A percentile compares a stretch with the other conserved stretches of the same genome.
Evolutionary conservation across 2,797 vertebrate species (phyloP).

Genomic region (Macropus fuliginosus): DNA sequence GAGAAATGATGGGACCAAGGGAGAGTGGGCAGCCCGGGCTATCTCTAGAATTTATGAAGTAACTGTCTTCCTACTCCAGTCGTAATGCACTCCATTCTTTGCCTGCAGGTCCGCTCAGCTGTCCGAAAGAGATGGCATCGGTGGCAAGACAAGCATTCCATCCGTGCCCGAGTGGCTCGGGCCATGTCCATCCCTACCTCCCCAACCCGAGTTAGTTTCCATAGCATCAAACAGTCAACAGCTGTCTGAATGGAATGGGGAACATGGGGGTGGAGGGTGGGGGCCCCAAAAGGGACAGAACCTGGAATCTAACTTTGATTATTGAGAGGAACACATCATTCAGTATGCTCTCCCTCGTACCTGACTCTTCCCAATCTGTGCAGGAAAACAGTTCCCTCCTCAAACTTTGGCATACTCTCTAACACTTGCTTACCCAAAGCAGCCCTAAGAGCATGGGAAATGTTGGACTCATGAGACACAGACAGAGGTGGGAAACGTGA

Average conservation of each 20-base stretch:
- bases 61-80: neutral
- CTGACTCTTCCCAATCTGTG: neutral
- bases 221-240: conserved; percentile 96
- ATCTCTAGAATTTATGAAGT: neutral
- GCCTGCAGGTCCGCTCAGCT: conserved; percentile 91
- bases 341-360: neutral
- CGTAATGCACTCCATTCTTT: fast-evolving
- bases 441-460: neutral
- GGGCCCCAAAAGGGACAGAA: neutral
- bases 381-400: neutral
- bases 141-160: conserved; percentile 96
- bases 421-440: neutral
- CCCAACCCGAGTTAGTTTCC: conserved; percentile 93
- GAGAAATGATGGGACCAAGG: neutral
- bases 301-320: neutral
- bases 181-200: conserved; percentile 96
- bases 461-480: neutral
- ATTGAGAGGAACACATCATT: neutral
- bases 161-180: conserved; percentile 90
- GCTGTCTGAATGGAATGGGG: conserved; percentile 84
- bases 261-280: neutral
- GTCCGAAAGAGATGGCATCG: conserved; percentile 94
- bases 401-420: neutral
- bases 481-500: neutral
- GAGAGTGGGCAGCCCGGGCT: neutral